A percentile compares a stretch with the other conserved stretches of the same genome.
Evolutionary conservation across 2,113 vertebrate genomes (phyloP).

Genomic region (Crocuta crocuta): DNA sequence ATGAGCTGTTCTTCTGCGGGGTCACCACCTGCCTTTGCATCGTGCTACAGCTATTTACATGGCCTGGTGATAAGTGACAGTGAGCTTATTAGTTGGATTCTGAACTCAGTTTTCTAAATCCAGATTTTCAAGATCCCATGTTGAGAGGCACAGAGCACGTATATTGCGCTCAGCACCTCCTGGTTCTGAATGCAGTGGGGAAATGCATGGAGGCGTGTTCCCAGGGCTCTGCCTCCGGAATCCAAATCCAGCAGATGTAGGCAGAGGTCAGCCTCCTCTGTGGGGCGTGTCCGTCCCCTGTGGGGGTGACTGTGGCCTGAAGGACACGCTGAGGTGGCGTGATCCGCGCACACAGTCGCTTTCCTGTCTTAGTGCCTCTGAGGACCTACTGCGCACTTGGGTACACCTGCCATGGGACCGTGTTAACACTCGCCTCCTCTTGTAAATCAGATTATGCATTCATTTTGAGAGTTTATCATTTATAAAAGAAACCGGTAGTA

Average conservation of each 20-base stretch:
- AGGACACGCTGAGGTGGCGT: no score
- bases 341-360: accelerated
- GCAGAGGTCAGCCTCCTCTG: background rate
- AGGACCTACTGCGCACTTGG: background rate
- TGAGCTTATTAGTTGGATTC: slow-evolving; percentile 81
- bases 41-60: slow-evolving; percentile 81
- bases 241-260: background rate
- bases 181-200: slow-evolving; percentile 9
- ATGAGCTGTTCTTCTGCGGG: slow-evolving; percentile 82
- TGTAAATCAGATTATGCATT: background rate
- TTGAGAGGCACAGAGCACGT: slow-evolving; percentile 68
- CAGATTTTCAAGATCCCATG: slow-evolving; percentile 40
- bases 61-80: slow-evolving; percentile 83
- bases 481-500: background rate
- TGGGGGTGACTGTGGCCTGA: accelerated
- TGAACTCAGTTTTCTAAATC: background rate
- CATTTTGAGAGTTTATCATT: background rate
- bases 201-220: background rate
- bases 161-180: slow-evolving; percentile 50
- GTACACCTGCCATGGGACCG: background rate
- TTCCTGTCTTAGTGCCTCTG: background rate
- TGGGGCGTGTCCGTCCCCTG: no score
- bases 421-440: background rate
- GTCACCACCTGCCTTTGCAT: slow-evolving; percentile 82
- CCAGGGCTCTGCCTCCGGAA: background rate